These are phyloP conservation scores for Craniophora ligustri DNA, from an alignment of 2,888 invertebrate genomes.

Conservation along the genomic window DNA sequence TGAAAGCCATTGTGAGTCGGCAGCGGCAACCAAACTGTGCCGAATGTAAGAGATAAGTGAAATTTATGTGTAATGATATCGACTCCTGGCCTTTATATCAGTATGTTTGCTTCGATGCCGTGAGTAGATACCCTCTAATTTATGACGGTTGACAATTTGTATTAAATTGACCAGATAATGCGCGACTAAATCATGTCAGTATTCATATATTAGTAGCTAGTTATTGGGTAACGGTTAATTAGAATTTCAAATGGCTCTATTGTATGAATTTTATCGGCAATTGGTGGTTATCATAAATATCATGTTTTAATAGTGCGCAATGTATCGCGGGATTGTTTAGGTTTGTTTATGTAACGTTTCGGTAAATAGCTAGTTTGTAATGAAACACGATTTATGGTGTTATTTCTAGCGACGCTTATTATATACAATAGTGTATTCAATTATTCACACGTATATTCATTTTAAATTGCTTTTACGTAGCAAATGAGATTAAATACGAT, in stretches of 20 bases:
- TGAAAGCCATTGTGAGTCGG: constrained; percentile 51
- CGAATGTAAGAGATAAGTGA: constrained; percentile 79
- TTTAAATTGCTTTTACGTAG: no score
- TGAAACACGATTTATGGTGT: not conserved
- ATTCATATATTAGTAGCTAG: constrained; percentile 46
- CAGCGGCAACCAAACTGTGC: constrained; percentile 73
- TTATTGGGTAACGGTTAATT: constrained; percentile 46
- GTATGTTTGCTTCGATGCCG: constrained; percentile 79
- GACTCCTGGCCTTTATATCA: constrained; percentile 79
- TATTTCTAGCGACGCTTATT: no score
- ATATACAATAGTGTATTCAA: no score
- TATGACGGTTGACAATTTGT: constrained; percentile 75
- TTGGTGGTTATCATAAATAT: constrained; percentile 41
- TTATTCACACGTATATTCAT: no score
- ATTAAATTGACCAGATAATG: constrained; percentile 71
- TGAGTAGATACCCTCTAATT: constrained; percentile 71
- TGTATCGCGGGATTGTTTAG: constrained; percentile 14
- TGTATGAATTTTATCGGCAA: constrained; percentile 45
- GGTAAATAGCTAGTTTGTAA: constrained; percentile 11
- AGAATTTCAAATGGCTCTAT: constrained; percentile 53
- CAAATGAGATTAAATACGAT: no score
- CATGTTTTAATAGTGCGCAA: constrained; percentile 28
- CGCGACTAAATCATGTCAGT: constrained; percentile 53
- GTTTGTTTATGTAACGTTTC: constrained; percentile 12
- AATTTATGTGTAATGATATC: constrained; percentile 84